Conservation (phyloP, 2,113 vertebrate genomes). For the Spea bombifrons region DNA sequence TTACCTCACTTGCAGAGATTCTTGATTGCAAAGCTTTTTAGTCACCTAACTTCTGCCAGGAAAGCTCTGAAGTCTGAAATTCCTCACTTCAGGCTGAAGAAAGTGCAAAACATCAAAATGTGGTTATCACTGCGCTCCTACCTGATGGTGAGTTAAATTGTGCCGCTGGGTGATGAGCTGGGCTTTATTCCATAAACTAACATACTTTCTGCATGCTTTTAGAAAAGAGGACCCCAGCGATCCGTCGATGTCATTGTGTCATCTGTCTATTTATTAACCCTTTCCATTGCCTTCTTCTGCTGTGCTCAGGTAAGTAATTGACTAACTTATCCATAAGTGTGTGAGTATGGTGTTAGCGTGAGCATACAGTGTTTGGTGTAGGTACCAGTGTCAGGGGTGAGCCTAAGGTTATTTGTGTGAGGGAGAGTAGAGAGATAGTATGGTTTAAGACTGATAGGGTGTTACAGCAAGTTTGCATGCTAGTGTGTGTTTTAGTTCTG, state of each 20-base stretch:
- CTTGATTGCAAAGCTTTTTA: conserved; percentile 95
- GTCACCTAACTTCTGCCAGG: conserved; percentile 93
- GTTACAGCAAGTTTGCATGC: too few relatives aligned
- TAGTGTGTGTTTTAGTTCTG: too few relatives aligned
- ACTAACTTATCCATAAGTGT: too few relatives aligned
- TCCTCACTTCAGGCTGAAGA: conserved; percentile 96
- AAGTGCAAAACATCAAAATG: conserved; percentile 98
- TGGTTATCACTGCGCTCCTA: conserved; percentile 96
- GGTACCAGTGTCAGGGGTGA: too few relatives aligned
- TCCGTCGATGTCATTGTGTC: conserved; percentile 97
- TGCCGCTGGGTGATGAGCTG: not conserved
- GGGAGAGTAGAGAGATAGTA: too few relatives aligned
- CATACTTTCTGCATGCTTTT: conserved; percentile 29
- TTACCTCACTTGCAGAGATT: conserved; percentile 74
- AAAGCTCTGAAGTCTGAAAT: conserved; percentile 97
- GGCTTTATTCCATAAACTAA: not conserved
- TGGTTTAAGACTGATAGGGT: too few relatives aligned
- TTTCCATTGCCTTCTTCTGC: conserved; percentile 93
- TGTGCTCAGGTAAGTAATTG: conserved; percentile 84
- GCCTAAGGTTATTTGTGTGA: too few relatives aligned
- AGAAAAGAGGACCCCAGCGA: conserved; percentile 94
- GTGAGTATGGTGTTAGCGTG: too few relatives aligned
- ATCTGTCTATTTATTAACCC: conserved; percentile 85
- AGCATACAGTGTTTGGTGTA: too few relatives aligned
- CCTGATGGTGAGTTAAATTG: conserved; percentile 73